phyloP scores from a whole-genome alignment of 2,113 vertebrate genomes.

The Argyrosomus japonicus region DNA sequence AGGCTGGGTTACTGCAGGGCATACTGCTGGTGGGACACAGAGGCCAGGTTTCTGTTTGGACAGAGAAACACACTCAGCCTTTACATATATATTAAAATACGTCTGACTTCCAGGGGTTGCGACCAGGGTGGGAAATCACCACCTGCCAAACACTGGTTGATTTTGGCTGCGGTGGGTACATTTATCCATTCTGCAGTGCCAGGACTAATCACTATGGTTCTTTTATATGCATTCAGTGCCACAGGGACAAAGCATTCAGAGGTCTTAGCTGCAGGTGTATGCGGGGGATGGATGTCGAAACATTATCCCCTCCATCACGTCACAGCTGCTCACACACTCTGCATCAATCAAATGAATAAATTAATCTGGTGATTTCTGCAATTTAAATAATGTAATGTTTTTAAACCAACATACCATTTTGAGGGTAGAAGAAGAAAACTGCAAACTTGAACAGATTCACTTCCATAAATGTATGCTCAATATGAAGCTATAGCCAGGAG shows the following conservation, averaged over 20 bases:
- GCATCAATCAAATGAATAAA: constrained; percentile 22
- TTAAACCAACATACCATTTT: not conserved
- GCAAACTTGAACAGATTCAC: not conserved
- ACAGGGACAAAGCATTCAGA: not conserved
- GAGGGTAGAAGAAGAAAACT: not conserved
- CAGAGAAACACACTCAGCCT: constrained; percentile 30
- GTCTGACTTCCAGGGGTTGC: not conserved
- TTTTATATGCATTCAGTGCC: constrained; percentile 20
- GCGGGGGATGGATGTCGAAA: constrained; percentile 27
- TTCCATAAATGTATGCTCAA: not conserved
- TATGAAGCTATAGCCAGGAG: not conserved
- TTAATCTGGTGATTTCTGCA: not conserved
- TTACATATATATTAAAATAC: constrained; percentile 28
- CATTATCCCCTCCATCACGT: not conserved
- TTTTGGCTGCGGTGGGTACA: constrained; percentile 1
- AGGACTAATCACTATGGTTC: constrained; percentile 19
- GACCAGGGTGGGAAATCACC: constrained; percentile 32
- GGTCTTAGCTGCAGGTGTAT: constrained; percentile 39
- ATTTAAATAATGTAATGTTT: not conserved
- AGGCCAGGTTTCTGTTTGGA: constrained; percentile 48
- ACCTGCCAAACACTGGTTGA: constrained; percentile 26
- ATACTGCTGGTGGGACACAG: constrained; percentile 45
- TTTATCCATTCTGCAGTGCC: constrained; percentile 30
- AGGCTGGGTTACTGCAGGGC: constrained; percentile 74
- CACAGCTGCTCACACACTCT: constrained; percentile 4